These are phyloP conservation scores for Deroplatys truncata DNA, from an alignment of 2,888 invertebrate species.

Conservation along the genomic window DNA sequence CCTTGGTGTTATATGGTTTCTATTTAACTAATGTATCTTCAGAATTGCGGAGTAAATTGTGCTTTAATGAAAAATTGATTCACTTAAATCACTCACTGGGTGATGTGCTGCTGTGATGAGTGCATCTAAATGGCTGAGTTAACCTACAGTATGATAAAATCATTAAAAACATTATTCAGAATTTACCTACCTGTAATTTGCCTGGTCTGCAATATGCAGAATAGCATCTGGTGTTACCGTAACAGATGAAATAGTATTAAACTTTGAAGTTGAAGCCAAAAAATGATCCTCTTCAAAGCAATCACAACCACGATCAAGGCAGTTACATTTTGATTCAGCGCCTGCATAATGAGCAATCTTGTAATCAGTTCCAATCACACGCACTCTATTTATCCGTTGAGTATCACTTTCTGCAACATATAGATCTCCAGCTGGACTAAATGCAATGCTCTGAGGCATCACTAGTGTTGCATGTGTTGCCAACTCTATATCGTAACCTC, in stretches of 20 bases:
- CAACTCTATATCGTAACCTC: slow-evolving; percentile 77
- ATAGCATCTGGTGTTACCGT: slow-evolving; percentile 91
- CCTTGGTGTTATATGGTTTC: no score
- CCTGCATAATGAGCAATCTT: slow-evolving; percentile 92
- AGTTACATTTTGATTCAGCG: slow-evolving; percentile 90
- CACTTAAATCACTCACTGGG: no score
- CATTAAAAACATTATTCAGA: no score
- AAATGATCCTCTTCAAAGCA: slow-evolving; percentile 91
- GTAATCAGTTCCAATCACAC: slow-evolving; percentile 90
- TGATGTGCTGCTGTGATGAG: no score
- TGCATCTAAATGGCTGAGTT: no score
- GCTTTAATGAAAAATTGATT: no score
- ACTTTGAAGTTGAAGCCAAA: slow-evolving; percentile 87
- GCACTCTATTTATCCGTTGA: slow-evolving; percentile 85
- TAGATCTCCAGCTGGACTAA: slow-evolving; percentile 86
- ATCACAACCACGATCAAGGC: slow-evolving; percentile 84
- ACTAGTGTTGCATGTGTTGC: slow-evolving; percentile 88
- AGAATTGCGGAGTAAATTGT: no score
- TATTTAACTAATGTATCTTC: no score
- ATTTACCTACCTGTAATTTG: slow-evolving; percentile 57
- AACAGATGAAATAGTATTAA: slow-evolving; percentile 89
- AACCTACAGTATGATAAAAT: no score
- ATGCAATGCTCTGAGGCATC: slow-evolving; percentile 92
- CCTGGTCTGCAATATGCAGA: slow-evolving; percentile 94
- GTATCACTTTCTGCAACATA: slow-evolving; percentile 96